Evolutionary conservation across 2,797 vertebrate species (phyloP), one percentile per base, ranked within the genome.

Genomic region (Takifugu ocellatus): DNA sequence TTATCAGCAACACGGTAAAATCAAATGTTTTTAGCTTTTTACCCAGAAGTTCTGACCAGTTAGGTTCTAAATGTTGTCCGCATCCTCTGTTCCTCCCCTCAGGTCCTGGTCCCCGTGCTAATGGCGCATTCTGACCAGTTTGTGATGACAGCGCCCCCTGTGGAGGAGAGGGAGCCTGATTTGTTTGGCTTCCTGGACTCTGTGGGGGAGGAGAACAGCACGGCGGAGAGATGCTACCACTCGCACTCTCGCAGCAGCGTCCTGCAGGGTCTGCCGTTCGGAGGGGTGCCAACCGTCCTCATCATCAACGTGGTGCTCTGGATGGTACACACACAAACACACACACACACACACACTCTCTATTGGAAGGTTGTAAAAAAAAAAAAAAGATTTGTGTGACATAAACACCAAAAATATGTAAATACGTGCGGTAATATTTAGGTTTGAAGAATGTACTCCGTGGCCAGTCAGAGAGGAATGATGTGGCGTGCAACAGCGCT

Each of bases 241-340:
- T 81, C 92, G 2, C 93, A 88, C 49, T 92, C 93, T 14, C 93
- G 39, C 73, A 96, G 90, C 89, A 95, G 94, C 0, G 96, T 99
- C 57, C 93, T 99, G 50, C 93, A 96, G 81, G 97, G 96, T 5
- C 88, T 97, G 82, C 94, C 96, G 0, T 98, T 99, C 0, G 96
- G 96, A 0, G 96, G 96, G 0, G 87, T 99, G 54, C 96, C 96
- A 68, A 98, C 96, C 0, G 96, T 99, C 59, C 93, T 99, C 0
- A 55, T 88, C 77, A 92, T 99, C 84, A 98, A 99, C 49, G 70
- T 94, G 48, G 61, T 92, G 67, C 72, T 96, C 67, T 99, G 96
- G 96, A 83, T 98, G 94, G 97, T 99, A 89, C 26, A 84, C 24
- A 46, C 17, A 21, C 44, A 46, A n/a, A 46, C 44, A 46, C n/a